These are phyloP conservation scores for Menura novaehollandiae DNA, from an alignment of 2,113 vertebrate genomes.

Conservation along the genomic window DNA sequence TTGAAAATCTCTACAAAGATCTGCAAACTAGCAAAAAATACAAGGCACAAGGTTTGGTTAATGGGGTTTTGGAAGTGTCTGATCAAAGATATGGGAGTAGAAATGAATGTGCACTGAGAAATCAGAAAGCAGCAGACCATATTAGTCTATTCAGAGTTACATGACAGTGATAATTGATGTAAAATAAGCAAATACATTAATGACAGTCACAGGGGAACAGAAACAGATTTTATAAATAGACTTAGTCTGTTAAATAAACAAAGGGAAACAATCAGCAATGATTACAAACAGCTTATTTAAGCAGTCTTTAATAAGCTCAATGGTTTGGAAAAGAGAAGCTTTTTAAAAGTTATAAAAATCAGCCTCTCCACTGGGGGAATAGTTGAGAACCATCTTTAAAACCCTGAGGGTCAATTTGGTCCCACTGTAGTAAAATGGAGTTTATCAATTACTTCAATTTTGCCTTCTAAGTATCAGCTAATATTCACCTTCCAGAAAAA, in stretches of 20 bases:
- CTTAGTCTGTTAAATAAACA: constrained; percentile 28
- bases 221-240: constrained; percentile 7
- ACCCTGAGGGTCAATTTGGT: background rate
- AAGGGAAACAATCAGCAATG: constrained; percentile 25
- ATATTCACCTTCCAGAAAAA: background rate
- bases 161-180: background rate
- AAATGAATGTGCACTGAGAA: background rate
- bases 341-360: background rate
- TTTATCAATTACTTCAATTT: background rate
- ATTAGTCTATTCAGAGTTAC: background rate
- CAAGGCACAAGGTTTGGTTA: background rate
- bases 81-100: background rate
- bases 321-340: background rate
- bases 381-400: background rate
- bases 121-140: background rate
- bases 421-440: background rate
- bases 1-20: background rate
- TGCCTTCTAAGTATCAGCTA: background rate
- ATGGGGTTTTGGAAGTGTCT: background rate
- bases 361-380: background rate
- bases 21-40: background rate
- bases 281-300: constrained; percentile 50
- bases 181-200: constrained; percentile 21
- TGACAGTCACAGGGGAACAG: constrained; percentile 6
- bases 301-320: constrained; percentile 11